Evolutionary conservation across 2,888 invertebrate genomes (phyloP).

Genomic region (Seira ritae): DNA sequence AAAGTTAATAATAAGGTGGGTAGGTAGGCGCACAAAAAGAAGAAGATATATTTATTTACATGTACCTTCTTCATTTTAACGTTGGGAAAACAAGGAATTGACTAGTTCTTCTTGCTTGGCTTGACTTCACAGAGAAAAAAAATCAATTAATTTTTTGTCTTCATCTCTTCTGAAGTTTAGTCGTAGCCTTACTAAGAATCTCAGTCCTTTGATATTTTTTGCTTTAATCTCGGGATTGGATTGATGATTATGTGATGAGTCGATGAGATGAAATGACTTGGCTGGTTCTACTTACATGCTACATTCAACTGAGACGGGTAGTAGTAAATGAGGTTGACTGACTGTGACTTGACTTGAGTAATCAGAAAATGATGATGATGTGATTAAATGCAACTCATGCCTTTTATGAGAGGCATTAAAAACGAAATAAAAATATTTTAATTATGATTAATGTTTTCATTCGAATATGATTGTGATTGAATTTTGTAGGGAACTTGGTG

Average conservation of each 20-base stretch:
- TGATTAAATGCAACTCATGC: neutral
- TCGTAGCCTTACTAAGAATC: neutral
- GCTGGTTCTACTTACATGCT: too few relatives aligned
- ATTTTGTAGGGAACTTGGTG: constrained; percentile 72
- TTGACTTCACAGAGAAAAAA: constrained; percentile 30
- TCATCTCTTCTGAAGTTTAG: neutral
- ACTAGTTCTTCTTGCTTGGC: neutral
- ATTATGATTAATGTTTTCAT: constrained; percentile 1
- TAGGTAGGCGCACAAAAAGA: constrained; percentile 28
- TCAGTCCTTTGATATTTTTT: neutral
- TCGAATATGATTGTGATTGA: constrained; percentile 48
- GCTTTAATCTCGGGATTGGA: neutral
- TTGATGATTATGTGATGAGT: constrained; percentile 36
- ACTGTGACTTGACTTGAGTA: neutral
- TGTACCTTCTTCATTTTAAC: neutral
- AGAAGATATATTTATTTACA: constrained; percentile 19
- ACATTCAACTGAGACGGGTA: too few relatives aligned
- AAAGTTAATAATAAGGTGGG: neutral
- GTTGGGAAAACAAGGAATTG: constrained; percentile 49
- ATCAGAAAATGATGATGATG: neutral
- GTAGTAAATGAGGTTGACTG: neutral
- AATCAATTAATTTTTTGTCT: constrained; percentile 57
- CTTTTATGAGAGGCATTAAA: neutral
- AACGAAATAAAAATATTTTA: neutral
- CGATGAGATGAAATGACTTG: constrained; percentile 13